Conservation (phyloP, 2,113 vertebrate species). For the Strix uralensis region DNA sequence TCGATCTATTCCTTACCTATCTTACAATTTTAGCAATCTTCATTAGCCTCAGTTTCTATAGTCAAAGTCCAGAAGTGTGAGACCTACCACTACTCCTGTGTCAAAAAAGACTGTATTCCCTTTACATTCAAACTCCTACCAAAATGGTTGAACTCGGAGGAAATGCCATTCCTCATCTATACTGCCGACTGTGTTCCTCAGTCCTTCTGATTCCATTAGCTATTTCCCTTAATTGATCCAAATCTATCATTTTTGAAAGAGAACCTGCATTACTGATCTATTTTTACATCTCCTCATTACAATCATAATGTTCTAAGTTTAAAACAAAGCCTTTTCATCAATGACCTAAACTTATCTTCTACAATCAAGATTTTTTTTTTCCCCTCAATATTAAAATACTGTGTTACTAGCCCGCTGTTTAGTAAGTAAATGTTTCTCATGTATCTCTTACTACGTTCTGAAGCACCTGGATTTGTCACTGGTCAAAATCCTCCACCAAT, state of each 20-base stretch:
- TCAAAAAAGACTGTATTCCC: fast-evolving
- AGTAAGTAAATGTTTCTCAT: background rate
- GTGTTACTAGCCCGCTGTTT: background rate
- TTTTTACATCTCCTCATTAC: background rate
- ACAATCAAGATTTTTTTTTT: background rate
- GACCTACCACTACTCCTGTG: background rate
- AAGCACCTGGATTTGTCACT: background rate
- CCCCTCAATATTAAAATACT: background rate
- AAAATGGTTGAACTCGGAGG: background rate
- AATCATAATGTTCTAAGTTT: background rate
- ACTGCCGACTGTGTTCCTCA: background rate
- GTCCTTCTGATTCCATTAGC: background rate
- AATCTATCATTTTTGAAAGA: background rate
- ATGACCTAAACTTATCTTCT: background rate
- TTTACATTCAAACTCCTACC: background rate
- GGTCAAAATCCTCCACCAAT: background rate
- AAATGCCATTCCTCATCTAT: background rate
- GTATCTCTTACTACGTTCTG: background rate
- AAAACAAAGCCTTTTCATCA: background rate
- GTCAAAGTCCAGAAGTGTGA: background rate
- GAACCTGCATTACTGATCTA: background rate
- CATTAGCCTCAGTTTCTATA: background rate
- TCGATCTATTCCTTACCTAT: background rate
- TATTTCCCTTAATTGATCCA: background rate
- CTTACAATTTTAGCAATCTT: background rate